Conservation (phyloP, 1,140 invertebrate species). For the Procambarus clarkii region DNA sequence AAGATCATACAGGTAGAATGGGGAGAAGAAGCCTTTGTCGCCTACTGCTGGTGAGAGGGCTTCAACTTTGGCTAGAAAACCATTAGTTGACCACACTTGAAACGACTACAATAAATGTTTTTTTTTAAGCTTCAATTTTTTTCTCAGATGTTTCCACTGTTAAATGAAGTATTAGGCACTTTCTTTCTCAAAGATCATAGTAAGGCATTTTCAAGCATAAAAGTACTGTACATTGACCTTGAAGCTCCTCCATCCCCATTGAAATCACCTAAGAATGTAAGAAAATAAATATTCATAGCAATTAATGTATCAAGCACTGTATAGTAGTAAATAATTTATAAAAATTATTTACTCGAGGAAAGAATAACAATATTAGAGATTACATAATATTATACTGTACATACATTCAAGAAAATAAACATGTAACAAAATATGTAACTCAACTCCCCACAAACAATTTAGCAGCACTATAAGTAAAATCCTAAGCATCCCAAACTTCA, state of each 20-base stretch:
- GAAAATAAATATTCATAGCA: neutral
- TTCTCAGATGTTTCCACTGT: constrained; percentile 4
- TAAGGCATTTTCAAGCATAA: neutral
- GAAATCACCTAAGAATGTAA: neutral
- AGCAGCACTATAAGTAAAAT: too few relatives aligned
- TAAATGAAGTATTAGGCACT: constrained; percentile 1
- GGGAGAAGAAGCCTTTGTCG: constrained; percentile 55
- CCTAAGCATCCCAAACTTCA: too few relatives aligned
- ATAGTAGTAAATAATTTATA: neutral
- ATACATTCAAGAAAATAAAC: too few relatives aligned
- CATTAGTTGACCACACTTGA: constrained; percentile 54
- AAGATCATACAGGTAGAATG: constrained; percentile 67
- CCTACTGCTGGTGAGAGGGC: constrained; percentile 44
- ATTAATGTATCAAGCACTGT: neutral
- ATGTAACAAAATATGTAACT: too few relatives aligned
- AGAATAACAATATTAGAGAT: too few relatives aligned
- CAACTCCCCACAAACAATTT: too few relatives aligned
- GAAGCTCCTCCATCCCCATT: constrained; percentile 7
- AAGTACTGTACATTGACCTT: neutral
- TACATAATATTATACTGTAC: too few relatives aligned
- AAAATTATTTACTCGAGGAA: too few relatives aligned
- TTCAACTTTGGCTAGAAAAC: constrained; percentile 58
- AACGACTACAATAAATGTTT: constrained; percentile 17
- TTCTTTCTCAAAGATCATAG: neutral
- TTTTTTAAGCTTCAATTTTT: constrained; percentile 25